Conservation (phyloP, 2,113 vertebrate genomes). For the Notarius lentiginosus region DNA sequence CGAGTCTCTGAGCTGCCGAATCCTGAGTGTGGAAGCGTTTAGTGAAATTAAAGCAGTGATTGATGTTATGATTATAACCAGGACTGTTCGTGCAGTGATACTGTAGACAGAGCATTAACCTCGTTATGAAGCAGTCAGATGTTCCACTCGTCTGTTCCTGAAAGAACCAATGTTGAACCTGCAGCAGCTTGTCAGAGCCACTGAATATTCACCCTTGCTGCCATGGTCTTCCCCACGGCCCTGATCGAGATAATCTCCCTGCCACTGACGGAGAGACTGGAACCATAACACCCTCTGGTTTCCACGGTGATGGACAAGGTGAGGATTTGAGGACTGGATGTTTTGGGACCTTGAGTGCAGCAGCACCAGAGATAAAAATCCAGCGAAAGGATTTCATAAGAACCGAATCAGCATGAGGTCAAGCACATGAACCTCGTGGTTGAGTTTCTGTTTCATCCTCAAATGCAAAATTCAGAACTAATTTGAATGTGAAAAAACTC, state of each 20-base stretch:
- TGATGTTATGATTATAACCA: not conserved
- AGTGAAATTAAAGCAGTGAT: not conserved
- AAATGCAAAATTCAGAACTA: not conserved
- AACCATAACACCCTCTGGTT: constrained; percentile 10
- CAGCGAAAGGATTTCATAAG: not conserved
- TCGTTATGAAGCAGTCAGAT: not conserved
- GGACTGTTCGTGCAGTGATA: not conserved
- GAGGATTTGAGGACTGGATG: constrained; percentile 38
- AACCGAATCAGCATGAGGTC: not conserved
- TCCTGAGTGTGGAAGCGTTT: not conserved
- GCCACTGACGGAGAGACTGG: constrained; percentile 5
- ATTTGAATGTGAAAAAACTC: not conserved
- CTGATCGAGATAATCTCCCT: constrained; percentile 47
- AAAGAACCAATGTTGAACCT: constrained; percentile 35
- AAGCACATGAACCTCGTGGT: not conserved
- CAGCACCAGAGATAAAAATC: not conserved
- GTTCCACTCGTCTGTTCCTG: constrained; percentile 19
- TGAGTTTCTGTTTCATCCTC: not conserved
- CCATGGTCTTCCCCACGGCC: constrained; percentile 10
- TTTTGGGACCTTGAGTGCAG: constrained; percentile 39
- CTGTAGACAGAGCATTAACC: not conserved
- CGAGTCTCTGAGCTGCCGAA: not conserved
- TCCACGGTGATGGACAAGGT: constrained; percentile 28
- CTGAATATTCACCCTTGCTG: constrained; percentile 41
- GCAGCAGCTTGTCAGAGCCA: constrained; percentile 10